Percentiles rank a stretch among this genome's conserved stretches.
These are phyloP conservation scores for Chiridota heheva DNA, from an alignment of 35 echinoderm and acorn worm genomes.

Conservation along the genomic window DNA sequence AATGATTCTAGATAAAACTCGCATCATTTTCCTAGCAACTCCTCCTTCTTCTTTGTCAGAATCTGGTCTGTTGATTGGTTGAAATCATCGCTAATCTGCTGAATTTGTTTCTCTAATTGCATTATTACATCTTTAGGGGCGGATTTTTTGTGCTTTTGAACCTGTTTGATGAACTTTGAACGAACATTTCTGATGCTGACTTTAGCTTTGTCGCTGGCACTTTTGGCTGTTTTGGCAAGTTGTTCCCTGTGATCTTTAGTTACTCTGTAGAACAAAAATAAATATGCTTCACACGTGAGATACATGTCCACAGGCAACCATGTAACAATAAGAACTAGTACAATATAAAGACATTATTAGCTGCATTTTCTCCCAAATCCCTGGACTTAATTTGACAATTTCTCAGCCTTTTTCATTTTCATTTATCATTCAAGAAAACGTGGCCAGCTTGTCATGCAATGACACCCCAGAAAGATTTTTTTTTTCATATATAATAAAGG, in stretches of 20 bases:
- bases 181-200: conserved; percentile 62
- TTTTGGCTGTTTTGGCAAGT: conserved; percentile 78
- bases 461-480: too few species aligned
- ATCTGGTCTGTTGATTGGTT: conserved; percentile 58
- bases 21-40: conserved; percentile 73
- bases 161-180: conserved; percentile 17
- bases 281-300: too few species aligned
- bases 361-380: too few species aligned
- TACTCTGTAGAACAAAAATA: conserved; percentile 53
- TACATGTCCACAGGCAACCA: too few species aligned
- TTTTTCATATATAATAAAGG: too few species aligned
- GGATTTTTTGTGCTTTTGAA: conserved; percentile 57
- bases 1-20: too few species aligned
- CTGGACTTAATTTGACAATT: too few species aligned
- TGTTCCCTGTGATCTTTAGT: conserved; percentile 81
- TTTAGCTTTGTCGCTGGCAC: conserved; percentile 73
- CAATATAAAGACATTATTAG: too few species aligned
- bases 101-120: conserved; percentile 81
- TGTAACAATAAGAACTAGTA: too few species aligned
- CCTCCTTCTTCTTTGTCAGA: conserved; percentile 71
- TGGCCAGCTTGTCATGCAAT: too few species aligned
- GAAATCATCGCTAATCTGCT: conserved; percentile 61
- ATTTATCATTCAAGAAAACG: too few species aligned
- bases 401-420: too few species aligned
- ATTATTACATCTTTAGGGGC: conserved; percentile 83